These are phyloP conservation scores for Cisticola juncidis DNA, from an alignment of 2,113 vertebrate genomes.

Conservation along the genomic window DNA sequence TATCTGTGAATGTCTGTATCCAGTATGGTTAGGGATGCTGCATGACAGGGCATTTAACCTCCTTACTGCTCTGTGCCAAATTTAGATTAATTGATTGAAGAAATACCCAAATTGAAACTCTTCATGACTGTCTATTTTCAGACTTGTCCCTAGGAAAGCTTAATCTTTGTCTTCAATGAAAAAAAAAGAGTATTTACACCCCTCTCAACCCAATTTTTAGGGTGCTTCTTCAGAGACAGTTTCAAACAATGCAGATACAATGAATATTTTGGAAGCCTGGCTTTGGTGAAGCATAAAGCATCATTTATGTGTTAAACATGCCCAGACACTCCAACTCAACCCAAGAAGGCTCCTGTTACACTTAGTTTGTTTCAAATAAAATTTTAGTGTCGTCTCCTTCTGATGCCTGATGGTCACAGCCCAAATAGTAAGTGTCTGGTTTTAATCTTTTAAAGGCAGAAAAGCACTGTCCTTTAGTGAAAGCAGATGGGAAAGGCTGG, in stretches of 20 bases:
- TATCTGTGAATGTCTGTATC: neutral
- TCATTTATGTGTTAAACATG: neutral
- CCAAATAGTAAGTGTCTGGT: neutral
- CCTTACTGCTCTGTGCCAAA: neutral
- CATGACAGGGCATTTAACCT: neutral
- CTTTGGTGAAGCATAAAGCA: neutral
- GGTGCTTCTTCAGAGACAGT: neutral
- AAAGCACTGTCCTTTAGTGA: neutral
- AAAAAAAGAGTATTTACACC: neutral
- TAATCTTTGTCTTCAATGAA: neutral
- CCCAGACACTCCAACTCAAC: neutral
- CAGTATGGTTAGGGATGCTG: neutral
- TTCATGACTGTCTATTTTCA: neutral
- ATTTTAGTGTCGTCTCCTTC: neutral
- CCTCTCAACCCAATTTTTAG: neutral
- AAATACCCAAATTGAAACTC: neutral
- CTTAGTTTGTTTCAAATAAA: neutral
- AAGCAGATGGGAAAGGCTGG: conserved; percentile 45
- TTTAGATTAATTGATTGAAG: neutral
- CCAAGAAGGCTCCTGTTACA: neutral
- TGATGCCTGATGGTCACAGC: neutral
- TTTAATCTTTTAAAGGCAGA: conserved; percentile 2
- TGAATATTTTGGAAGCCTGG: neutral
- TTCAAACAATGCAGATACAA: neutral
- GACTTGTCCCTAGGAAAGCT: neutral